Conservation (phyloP, 2,113 vertebrate species). For the Erythrocercus mccallii region DNA sequence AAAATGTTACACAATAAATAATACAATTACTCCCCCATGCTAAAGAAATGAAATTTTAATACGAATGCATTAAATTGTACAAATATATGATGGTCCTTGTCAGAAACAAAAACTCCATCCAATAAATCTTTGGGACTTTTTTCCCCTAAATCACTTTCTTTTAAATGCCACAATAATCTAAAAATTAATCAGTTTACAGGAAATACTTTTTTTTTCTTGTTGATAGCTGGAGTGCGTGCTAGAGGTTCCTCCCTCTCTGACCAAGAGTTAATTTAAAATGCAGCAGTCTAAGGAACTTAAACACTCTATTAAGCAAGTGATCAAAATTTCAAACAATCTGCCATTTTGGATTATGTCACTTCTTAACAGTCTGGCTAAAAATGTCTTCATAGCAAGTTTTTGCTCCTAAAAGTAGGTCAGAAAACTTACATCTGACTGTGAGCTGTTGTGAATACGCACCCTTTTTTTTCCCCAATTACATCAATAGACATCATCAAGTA, state of each 20-base stretch:
- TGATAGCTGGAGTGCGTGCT: background rate
- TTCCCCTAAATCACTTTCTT: background rate
- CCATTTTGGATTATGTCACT: background rate
- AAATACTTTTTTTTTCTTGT: background rate
- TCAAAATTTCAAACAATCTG: background rate
- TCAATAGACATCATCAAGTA: background rate
- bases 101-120: background rate
- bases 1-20: background rate
- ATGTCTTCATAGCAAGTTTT: background rate
- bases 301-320: background rate
- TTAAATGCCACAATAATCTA: background rate
- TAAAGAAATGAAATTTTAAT: background rate
- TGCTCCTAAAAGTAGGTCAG: background rate
- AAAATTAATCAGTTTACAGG: background rate
- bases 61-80: background rate
- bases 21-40: background rate
- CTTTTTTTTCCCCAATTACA: background rate
- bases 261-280: background rate
- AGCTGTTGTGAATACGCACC: background rate
- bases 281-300: background rate
- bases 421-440: background rate
- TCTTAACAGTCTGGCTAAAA: background rate
- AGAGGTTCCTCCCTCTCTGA: background rate
- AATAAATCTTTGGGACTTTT: background rate
- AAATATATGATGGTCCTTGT: background rate